Base-by-base conservation (phyloP, 2,113 vertebrate species). In the Eurypyga helias region DNA sequence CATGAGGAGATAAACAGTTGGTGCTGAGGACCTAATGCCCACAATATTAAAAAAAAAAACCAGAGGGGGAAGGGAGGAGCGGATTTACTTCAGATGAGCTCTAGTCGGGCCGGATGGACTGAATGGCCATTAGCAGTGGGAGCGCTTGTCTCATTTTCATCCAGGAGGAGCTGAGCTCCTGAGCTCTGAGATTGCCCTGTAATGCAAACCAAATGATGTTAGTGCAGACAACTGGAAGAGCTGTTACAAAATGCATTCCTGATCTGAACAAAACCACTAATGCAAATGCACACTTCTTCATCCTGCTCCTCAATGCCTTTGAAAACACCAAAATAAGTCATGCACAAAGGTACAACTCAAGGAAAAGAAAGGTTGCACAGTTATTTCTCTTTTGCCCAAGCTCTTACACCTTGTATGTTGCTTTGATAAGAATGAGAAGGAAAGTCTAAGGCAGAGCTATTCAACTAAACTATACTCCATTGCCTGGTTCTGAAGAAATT, bases 361-460 rank as follows among this genome's bases (percentile, higher is more conserved):
- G 70, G 49, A 93, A 60, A 81, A 83, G 67, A 55, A 91, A 86
- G 60, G 51, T 31, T 92, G 80, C 52, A 54, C 55, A 46, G 41
- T 61, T 60, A 70, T 80, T 95, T 89, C 64, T 89, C 80, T 92
- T 93, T 81, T 51, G n/a, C 61, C 55, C 72, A 77, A 78, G 86
- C 26, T 77, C 79, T 73, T 62, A 51, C 25, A 65, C 67, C 38
- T 95, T 91, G 90, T 55, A 66, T 43, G 72, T 73, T 62, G 29
- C 83, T 89, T 70, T 89, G 76, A 62, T 90, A 66, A 90, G 24
- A 92, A 81, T 89, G 51, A 55, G 46, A 81, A 85, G 0, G 2
- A 75, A 90, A 92, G 72, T 93, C 93, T 92, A 72, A 91, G 76
- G 43, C 51, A 90, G 60, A 95, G 72, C 72, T 89, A 83, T 93